Evolutionary conservation across 2,113 vertebrate species (phyloP).

Genomic region (Perccottus glenii): DNA sequence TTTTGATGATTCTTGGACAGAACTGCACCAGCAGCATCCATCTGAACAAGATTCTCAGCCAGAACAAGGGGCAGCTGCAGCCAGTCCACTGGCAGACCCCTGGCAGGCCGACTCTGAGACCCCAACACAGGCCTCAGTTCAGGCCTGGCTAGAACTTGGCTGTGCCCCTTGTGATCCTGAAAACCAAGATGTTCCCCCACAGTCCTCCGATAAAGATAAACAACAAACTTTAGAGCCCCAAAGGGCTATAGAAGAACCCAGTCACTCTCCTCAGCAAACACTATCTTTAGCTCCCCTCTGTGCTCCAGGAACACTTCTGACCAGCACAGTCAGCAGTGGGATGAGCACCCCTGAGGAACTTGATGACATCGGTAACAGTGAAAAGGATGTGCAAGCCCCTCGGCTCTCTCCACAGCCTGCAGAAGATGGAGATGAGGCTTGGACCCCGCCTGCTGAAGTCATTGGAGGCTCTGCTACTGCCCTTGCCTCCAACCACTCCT

Average conservation of each 20-base stretch:
- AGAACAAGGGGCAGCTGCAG: constrained; percentile 13
- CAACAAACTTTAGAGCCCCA: constrained; percentile 21
- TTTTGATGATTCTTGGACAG: constrained; percentile 70
- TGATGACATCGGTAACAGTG: constrained; percentile 67
- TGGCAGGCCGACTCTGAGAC: constrained; percentile 60
- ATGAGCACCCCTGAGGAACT: constrained; percentile 82
- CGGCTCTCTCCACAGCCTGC: constrained; percentile 52
- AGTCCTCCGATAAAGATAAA: constrained; percentile 10
- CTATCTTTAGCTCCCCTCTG: constrained; percentile 7
- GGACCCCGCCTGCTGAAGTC: constrained; percentile 73
- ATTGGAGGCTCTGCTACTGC: constrained; percentile 65
- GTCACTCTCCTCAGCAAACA: constrained; percentile 15
- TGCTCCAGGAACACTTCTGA: constrained; percentile 66
- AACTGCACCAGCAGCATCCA: constrained; percentile 49
- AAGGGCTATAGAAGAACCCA: constrained; percentile 7
- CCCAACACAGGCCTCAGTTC: constrained; percentile 51
- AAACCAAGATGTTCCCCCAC: constrained; percentile 13
- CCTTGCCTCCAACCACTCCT: constrained; percentile 70
- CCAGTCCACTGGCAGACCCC: constrained; percentile 47
- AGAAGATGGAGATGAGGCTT: constrained; percentile 68
- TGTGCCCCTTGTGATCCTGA: constrained; percentile 25
- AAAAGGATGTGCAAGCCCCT: constrained; percentile 24
- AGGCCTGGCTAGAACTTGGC: constrained; percentile 55
- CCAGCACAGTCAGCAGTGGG: constrained; percentile 80
- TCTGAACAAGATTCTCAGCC: not conserved